Base-by-base conservation (phyloP, 2,888 invertebrate species). In the Keiferia lycopersicella region DNA sequence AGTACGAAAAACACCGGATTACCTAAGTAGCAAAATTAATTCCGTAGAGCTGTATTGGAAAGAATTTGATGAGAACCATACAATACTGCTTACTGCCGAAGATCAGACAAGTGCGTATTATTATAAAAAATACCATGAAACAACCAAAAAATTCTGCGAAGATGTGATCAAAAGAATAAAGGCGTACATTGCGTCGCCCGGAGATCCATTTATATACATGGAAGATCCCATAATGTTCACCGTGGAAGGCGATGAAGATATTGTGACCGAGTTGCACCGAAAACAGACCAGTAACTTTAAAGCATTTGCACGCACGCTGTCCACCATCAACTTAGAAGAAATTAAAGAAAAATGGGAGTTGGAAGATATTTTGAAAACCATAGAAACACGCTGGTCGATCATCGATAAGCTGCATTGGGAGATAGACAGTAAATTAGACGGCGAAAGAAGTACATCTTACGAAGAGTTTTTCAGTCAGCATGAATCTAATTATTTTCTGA, bases 341-440 rank as follows among this genome's bases (percentile, higher is more conserved):
- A 12, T 67, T 2, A 45, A 30, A 16, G 64, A 68, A 48, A 64
- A 65, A 59, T 66, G 66, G 66, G 66, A 68, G 26, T 66, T 64
- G 12, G 66, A 67, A 30, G 67, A 67, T 61, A 50, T 53, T 34
- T 39, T 69, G 11, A 60, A 51, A 45, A 61, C 45, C 11, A 16
- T 67, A 1, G 59, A 66, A 34, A 34, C 62, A n/a, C 61, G 67
- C n/a, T 67, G 69, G 69, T 45, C 67, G 1, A 63, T 57, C 14
- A 66, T 68, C 16, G 67, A 68, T 41, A 39, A 60, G 16, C 41
- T 66, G 45, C 64, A 61, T 45, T 64, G 64, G 64, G 64, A 61
- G 10, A 60, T 64, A 20, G 64, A 64, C 14, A 61, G 64, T 18
- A 41, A 64, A 34, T 14, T 18, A 1, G 12, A n/a, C 8, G 41